Evolutionary conservation across 2,888 invertebrate genomes (phyloP).

Genomic region (Cryptocephalus moraei): DNA sequence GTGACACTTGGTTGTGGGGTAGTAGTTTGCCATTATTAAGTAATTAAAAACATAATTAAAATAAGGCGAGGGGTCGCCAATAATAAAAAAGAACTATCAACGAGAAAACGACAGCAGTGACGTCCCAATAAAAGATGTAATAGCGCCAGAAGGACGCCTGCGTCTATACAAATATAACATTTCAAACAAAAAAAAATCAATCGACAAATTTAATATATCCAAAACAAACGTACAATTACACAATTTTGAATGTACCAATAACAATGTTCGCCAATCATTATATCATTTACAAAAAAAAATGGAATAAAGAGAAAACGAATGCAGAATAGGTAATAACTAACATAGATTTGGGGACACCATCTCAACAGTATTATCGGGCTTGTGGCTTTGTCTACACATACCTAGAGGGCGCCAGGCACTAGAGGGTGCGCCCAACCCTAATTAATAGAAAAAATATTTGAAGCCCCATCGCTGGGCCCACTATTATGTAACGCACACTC

Average conservation of each 20-base stretch:
- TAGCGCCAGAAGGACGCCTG: conserved; percentile 21
- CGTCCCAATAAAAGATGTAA: conserved; percentile 29
- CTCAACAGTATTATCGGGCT: conserved; percentile 3
- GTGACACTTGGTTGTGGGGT: conserved; percentile 27
- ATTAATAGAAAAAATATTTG: too few relatives aligned
- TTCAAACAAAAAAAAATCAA: conserved; percentile 28
- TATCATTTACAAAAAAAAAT: conserved; percentile 2
- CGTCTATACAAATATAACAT: conserved; percentile 20
- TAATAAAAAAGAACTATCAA: conserved; percentile 20
- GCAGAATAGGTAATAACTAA: conserved; percentile 28
- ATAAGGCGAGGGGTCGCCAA: conserved; percentile 14
- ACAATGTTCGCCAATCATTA: conserved; percentile 21
- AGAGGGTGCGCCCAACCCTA: conserved; percentile 24
- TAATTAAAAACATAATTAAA: conserved; percentile 32
- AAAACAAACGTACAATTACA: conserved; percentile 28
- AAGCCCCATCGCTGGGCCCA: conserved; percentile 31
- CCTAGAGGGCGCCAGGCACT: conserved; percentile 24
- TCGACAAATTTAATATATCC: conserved; percentile 23
- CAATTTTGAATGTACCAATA: conserved; percentile 36
- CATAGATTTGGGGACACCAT: conserved; percentile 32
- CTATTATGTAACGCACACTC: conserved; percentile 26
- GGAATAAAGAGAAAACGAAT: conserved; percentile 29
- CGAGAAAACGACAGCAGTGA: conserved; percentile 19
- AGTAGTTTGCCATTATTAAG: conserved; percentile 17
- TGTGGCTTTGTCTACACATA: conserved; percentile 19